Evolutionary conservation across 2,113 vertebrate species (phyloP).

Genomic region (Arvicanthis niloticus): DNA sequence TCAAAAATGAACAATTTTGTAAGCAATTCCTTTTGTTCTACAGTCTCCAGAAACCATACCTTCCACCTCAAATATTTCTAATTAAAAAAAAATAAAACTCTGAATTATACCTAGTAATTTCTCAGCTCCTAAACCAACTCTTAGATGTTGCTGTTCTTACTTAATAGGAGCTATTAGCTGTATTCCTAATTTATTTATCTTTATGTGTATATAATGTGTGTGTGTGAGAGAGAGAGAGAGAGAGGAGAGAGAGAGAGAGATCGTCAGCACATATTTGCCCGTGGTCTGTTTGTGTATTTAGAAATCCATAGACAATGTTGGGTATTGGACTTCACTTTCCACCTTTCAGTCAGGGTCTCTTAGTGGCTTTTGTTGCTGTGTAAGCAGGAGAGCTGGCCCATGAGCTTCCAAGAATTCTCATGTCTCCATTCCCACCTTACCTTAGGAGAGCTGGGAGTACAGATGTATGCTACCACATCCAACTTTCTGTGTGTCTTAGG

Average conservation of each 20-base stretch:
- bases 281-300: background rate
- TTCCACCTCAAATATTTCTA: background rate
- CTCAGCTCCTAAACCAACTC: background rate
- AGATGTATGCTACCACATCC: background rate
- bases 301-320: background rate
- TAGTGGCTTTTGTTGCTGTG: background rate
- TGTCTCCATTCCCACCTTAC: background rate
- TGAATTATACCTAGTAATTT: constrained; percentile 10
- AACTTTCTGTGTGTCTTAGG: background rate
- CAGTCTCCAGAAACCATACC: background rate
- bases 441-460: background rate
- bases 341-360: background rate
- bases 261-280: background rate
- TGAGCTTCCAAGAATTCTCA: background rate
- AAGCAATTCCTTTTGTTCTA: constrained; percentile 3
- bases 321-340: background rate
- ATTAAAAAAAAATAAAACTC: constrained; percentile 53
- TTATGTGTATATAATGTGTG: background rate
- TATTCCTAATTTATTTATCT: too few species aligned
- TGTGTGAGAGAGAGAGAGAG: background rate
- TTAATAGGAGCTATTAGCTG: background rate
- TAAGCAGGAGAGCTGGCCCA: background rate
- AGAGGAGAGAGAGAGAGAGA: too few species aligned
- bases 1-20: constrained; percentile 46
- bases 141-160: background rate